Base-by-base conservation (phyloP, 2,888 invertebrate species). In the Cenopis cana region DNA sequence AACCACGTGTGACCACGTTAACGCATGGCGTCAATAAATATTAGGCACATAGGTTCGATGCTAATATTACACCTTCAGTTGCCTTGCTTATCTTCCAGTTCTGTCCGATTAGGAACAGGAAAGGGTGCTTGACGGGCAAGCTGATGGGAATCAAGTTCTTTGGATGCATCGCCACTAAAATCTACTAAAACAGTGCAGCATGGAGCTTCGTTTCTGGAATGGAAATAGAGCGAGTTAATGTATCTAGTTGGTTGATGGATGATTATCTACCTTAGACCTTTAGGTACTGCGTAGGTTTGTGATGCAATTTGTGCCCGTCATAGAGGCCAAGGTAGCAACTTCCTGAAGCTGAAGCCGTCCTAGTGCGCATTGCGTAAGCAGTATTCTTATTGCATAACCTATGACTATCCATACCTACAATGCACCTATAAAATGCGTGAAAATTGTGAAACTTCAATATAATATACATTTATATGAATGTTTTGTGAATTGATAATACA, bases 271-370 rank as follows among this genome's bases (percentile, higher is more conserved):
- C 6, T 18, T 50, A 10, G 17, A n/a, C n/a, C 2, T 49, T 50
- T 24, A 24, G 24, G 17, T 18, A 18, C 24, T 33, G 38, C 29
- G 18, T 61, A 46, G 5, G 38, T 20, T 38, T 49, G 54, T 55
- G 18, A 54, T 59, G 57, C 20, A 65, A 29, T n/a, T 41, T 18
- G 54, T 29, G n/a, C 24, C 17, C 52, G 67, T 52, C 41, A 56
- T 33, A 55, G 55, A 38, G 64, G 66, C 57, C 72, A 68, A 68
- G 68, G 62, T 33, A 68, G 56, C 33, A 29, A 46, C 60, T 66
- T 68, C 20, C 50, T 72, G 55, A 64, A 65, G 29, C 69, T 55
- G 72, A 68, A 72, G 41, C 72, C 68, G 18, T 29, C 56, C 61
- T 41, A 61, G 52, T 72, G 68, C 64, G 29, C 24, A 49, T 67